Evolutionary conservation across 2,113 vertebrate genomes (phyloP).

Genomic region (Archilochus colubris): DNA sequence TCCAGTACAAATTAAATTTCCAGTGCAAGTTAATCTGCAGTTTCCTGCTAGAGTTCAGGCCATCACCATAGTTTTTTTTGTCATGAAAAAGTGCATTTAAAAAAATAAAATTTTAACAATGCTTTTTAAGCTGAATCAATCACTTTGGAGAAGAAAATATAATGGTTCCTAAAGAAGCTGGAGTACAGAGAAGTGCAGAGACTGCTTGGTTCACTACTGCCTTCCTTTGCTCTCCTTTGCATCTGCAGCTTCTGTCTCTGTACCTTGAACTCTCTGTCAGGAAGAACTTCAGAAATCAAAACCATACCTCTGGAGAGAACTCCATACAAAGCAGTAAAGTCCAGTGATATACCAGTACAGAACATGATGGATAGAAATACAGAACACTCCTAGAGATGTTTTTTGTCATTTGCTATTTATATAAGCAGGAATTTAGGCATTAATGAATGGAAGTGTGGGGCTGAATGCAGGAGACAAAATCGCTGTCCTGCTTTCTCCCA

Average conservation of each 20-base stretch:
- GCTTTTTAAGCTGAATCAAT: background rate
- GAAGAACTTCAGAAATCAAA: background rate
- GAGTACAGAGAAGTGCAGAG: background rate
- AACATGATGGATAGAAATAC: background rate
- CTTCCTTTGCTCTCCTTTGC: background rate
- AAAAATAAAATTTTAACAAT: rapidly evolving
- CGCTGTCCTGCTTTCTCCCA: background rate
- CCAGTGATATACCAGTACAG: background rate
- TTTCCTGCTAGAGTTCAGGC: background rate
- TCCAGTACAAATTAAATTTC: background rate
- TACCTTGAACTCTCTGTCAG: background rate
- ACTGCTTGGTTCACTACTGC: background rate
- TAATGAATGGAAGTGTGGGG: background rate
- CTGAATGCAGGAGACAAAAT: background rate
- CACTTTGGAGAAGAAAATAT: background rate
- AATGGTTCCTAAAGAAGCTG: background rate
- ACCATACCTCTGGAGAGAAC: background rate
- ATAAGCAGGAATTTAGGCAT: background rate
- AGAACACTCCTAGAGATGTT: background rate
- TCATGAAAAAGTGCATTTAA: background rate
- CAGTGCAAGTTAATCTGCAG: background rate
- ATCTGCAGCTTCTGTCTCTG: background rate
- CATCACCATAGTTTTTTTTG: rapidly evolving
- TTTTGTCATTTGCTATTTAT: background rate
- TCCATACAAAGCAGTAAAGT: background rate